phyloP scores from a whole-genome alignment of 2,113 vertebrate genomes.

The Myotis lucifugus region DNA sequence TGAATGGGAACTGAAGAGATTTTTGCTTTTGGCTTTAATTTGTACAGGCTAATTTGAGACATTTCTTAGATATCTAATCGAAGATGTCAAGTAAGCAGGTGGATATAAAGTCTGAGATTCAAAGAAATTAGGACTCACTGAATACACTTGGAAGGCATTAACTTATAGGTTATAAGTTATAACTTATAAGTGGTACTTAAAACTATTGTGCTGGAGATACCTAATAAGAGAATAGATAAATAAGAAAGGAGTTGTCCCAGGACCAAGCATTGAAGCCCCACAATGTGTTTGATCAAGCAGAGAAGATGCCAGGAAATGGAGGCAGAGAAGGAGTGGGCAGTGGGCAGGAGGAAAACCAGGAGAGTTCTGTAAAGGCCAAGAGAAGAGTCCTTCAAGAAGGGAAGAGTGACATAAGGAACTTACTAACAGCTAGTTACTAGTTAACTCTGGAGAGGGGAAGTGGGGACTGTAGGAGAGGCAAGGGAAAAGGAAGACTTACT shows the following conservation, averaged over 20 bases:
- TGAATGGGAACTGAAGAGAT: not conserved
- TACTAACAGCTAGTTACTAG: not conserved
- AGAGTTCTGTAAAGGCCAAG: not conserved
- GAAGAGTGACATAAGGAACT: not conserved
- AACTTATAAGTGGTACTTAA: conserved; percentile 19
- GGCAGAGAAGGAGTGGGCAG: not conserved
- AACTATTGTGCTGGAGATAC: not conserved
- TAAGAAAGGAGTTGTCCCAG: not conserved
- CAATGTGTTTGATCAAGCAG: not conserved
- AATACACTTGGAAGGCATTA: conserved; percentile 6
- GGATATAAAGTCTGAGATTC: conserved; percentile 3
- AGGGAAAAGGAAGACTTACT: conserved; percentile 62
- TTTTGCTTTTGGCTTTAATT: not conserved
- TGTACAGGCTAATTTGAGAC: not conserved
- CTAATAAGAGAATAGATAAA: conserved; percentile 22
- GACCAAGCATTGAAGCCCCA: not conserved
- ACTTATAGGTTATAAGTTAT: not conserved
- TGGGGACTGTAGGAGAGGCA: not conserved
- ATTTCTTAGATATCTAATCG: not conserved
- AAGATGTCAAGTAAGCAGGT: not conserved
- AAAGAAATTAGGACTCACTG: not conserved
- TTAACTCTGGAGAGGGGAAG: not conserved
- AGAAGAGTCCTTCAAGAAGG: not conserved
- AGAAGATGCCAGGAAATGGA: not conserved
- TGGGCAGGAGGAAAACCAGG: not conserved